Conservation (phyloP, 2,797 vertebrate species). For the Anguilla marmorata region DNA sequence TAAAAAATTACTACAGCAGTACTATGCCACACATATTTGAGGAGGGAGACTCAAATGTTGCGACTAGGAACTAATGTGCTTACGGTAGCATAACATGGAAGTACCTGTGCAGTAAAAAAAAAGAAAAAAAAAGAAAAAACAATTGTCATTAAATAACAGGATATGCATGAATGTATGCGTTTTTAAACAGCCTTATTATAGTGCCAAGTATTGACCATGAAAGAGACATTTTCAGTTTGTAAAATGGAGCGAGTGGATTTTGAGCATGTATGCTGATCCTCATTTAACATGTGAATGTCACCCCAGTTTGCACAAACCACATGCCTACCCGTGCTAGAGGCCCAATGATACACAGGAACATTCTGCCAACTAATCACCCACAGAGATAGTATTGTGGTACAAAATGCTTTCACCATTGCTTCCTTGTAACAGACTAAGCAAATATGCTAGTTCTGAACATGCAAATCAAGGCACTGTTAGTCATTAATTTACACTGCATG, state of each 20-base stretch:
- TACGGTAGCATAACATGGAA: background rate
- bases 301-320: background rate
- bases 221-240: background rate
- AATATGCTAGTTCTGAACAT: background rate
- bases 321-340: background rate
- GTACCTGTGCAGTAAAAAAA: background rate
- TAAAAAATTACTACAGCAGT: background rate
- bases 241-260: background rate
- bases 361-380: background rate
- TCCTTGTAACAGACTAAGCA: background rate
- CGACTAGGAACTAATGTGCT: background rate
- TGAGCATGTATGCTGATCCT: background rate
- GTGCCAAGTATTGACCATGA: background rate
- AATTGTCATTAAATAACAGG: background rate
- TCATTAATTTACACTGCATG: background rate
- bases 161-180: background rate
- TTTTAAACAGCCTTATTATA: background rate
- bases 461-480: background rate
- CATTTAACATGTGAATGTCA: background rate
- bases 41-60: background rate
- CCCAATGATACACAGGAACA: background rate
- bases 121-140: background rate
- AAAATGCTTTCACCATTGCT: background rate
- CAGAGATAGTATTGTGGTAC: background rate
- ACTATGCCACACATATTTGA: background rate